Conservation (phyloP, 2,797 vertebrate species). For the Syncerus caffer region DNA sequence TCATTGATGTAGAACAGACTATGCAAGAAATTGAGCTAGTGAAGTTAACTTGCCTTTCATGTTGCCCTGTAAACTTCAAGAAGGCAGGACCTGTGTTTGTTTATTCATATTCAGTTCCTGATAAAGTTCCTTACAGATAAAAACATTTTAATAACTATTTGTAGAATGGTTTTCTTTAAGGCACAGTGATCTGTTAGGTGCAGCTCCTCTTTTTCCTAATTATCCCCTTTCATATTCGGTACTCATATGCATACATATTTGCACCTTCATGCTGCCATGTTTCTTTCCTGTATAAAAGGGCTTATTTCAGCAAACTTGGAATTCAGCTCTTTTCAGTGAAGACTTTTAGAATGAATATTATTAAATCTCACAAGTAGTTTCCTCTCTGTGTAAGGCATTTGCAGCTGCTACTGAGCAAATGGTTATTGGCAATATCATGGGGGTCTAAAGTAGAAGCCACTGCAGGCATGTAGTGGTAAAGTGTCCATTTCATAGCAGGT, state of each 20-base stretch:
- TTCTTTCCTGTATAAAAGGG: not conserved
- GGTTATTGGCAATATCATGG: conserved; percentile 34
- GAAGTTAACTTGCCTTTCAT: not conserved
- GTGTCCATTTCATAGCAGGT: conserved; percentile 53
- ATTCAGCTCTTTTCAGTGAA: conserved; percentile 4
- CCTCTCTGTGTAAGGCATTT: conserved; percentile 47
- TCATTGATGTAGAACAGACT: not conserved
- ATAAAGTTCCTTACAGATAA: not conserved
- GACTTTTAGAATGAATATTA: conserved; percentile 39
- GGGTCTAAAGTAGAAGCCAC: not conserved
- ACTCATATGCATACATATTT: not conserved
- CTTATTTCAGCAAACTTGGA: conserved; percentile 33
- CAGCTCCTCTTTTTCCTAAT: not conserved
- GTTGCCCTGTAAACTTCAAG: not conserved
- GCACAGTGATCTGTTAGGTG: not conserved
- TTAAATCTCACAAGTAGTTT: conserved; percentile 46
- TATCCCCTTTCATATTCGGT: not conserved
- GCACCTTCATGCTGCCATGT: not conserved
- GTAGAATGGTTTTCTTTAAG: conserved; percentile 10
- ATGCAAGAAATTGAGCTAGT: not conserved
- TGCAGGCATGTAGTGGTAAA: not conserved
- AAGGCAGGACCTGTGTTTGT: not conserved
- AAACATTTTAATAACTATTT: not conserved
- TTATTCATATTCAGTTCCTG: not conserved
- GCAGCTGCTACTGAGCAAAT: conserved; percentile 48